Evolutionary conservation across 2,113 vertebrate species (phyloP), one percentile per base, ranked within the genome.

Genomic region (Beaufortia kweichowensis): DNA sequence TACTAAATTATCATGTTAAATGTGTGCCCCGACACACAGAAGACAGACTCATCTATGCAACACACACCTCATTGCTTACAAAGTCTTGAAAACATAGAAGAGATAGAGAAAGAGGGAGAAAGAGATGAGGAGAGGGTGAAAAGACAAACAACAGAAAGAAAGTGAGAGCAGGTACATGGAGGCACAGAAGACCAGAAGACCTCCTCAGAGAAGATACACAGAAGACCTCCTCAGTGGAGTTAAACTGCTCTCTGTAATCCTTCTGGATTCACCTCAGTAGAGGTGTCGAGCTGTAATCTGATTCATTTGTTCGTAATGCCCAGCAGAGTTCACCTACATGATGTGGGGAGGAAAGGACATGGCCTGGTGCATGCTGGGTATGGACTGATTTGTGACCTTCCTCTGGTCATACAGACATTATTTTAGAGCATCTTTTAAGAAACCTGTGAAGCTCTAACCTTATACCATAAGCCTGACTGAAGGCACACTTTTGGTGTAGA

Each of bases 261-360:
- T 35, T 50, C 41, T 65, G 21, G 43, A 75, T 73, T 75, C 59
- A 82, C 46, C 56, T 61, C 50, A 68, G 64, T 75, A 64, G 48
- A 75, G 71, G 29, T 72, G 65, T 75, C 62, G 68, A 64, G 29
- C 59, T 65, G 65, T 68, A 78, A 78, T 82, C 64, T 29, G 68
- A 79, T 76, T 79, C 65, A 76, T 71, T 82, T 79, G 71, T 75
- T 57, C 29, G n/a, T 41, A 79, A 82, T 75, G 53, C 65, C 72
- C 76, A 64, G 59, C 31, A 71, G 65, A 82, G 59, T 67, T 75
- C 66, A 70, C 48, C 73, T 80, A 80, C 73, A 80, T 46, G 63
- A 48, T 63, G 46, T 78, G 75, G 78, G 24, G 21, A 19, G 8
- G 4, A 48, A 48, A 29, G 15, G 43, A 19, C 21, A 68, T 29